Base-by-base conservation (phyloP, 1,140 invertebrate species). In the Rhagoletis pomonella region DNA sequence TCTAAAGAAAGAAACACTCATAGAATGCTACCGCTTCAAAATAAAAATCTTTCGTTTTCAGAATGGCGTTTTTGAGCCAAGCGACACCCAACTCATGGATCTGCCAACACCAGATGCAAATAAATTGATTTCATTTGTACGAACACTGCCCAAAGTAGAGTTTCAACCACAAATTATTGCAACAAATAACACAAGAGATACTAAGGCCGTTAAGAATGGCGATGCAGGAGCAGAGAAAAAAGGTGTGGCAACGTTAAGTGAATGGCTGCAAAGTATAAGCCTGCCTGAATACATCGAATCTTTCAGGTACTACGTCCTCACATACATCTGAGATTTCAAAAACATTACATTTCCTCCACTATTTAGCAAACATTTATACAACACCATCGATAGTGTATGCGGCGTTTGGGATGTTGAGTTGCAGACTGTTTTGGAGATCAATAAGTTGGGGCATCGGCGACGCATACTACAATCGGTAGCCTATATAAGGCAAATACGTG, bases 361-460 rank as follows among this genome's bases (percentile, higher is more conserved):
- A 29, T 98, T 98, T 93, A 96, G 95, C 87, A 97, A 97, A 90
- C 97, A 99, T 93, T 95, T 98, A 60, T 99, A 98, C 93, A 96
- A 96, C 19, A 97, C 98, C 90, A 98, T 99, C 96, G 96, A 98
- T 60, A 95, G 97, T 86, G 97, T 99, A 1, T 94, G 94, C 85
- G 95, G 96, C 65, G 96, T 99, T 19, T 99, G 97, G 98, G 98
- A 99, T 93, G 96, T 98, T n/a, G 98, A 99, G 91, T 93, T 99
- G 88, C 97, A 97, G 1, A 97, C 97, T 1, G 97, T 98, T 4
- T 93, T 99, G 88, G 98, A 99, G 92, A 98, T 99, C 77, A 96
- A 96, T 64, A 97, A 97, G 91, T 94, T 97, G 2, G 98, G 97
- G 1, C 98, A 99, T 92, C 94, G 98, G 81, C 97, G 97, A 91